Evolutionary conservation across 2,797 vertebrate genomes (phyloP).

Genomic region (Ctenosaura bakeri): DNA sequence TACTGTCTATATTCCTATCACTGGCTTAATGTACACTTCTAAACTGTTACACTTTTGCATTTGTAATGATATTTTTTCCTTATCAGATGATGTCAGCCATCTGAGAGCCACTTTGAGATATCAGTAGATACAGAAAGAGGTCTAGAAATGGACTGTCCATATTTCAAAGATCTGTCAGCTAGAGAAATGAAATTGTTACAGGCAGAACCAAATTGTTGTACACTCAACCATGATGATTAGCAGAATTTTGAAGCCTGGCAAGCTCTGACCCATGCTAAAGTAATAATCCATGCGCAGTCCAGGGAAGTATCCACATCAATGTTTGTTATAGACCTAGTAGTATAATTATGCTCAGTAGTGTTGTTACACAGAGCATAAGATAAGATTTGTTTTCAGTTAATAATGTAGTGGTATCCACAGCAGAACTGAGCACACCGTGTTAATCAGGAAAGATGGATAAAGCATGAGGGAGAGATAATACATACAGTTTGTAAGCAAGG

Average conservation of each 20-base stretch:
- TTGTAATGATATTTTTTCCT: too few relatives aligned
- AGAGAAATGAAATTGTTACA: not conserved
- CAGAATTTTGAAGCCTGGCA: not conserved
- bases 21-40: too few relatives aligned
- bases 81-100: too few relatives aligned
- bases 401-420: not conserved
- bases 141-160: not conserved
- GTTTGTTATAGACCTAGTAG: not conserved
- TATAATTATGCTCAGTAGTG: conserved; percentile 15
- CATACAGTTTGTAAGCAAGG: conserved; percentile 9
- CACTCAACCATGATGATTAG: not conserved
- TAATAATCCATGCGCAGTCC: not conserved
- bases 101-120: too few relatives aligned
- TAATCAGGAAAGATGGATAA: conserved; percentile 26
- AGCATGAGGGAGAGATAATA: conserved; percentile 15
- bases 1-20: too few relatives aligned
- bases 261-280: not conserved
- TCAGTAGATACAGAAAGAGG: too few relatives aligned
- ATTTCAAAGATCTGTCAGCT: not conserved
- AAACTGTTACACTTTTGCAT: too few relatives aligned
- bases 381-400: conserved; percentile 24
- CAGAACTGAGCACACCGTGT: conserved; percentile 3
- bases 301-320: not conserved
- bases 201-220: not conserved
- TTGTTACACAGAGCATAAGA: not conserved